Conservation (phyloP, 2,113 vertebrate genomes). For the Melanotaenia duboulayi region DNA sequence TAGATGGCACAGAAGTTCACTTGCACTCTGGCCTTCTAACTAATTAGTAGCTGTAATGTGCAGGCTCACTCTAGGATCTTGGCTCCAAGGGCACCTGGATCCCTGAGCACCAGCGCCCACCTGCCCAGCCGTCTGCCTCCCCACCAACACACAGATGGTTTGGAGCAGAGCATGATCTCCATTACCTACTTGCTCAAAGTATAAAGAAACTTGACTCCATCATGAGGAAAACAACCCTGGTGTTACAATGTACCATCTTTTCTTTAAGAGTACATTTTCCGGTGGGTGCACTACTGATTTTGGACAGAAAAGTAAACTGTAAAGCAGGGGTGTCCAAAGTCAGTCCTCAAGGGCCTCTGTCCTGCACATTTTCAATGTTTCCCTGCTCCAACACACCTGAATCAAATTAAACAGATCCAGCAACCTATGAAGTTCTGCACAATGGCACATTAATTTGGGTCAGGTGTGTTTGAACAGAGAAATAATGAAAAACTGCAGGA, state of each 20-base stretch:
- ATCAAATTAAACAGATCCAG: too few relatives aligned
- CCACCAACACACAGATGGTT: conserved; percentile 46
- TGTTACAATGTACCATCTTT: background rate
- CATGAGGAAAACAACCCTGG: conserved; percentile 13
- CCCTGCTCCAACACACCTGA: too few relatives aligned
- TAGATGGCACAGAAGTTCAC: conserved; percentile 19
- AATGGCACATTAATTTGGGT: too few relatives aligned
- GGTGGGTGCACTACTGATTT: too few relatives aligned
- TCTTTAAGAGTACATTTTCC: background rate
- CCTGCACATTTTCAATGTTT: too few relatives aligned
- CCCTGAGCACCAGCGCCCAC: conserved; percentile 39
- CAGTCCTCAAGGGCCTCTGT: too few relatives aligned
- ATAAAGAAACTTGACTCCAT: conserved; percentile 5
- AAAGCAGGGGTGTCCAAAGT: too few relatives aligned
- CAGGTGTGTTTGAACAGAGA: too few relatives aligned
- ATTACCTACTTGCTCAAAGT: conserved; percentile 6
- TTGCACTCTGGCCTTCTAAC: conserved; percentile 48
- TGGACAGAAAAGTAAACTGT: too few relatives aligned
- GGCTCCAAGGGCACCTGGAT: conserved; percentile 39
- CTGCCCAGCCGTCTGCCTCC: conserved; percentile 57
- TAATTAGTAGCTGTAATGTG: conserved; percentile 67
- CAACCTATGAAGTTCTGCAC: too few relatives aligned
- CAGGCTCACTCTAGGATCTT: conserved; percentile 39
- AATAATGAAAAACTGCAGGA: too few relatives aligned
- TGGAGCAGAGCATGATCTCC: background rate